phyloP scores from a whole-genome alignment of 2,888 invertebrate genomes.

The Scaptomyza reducta region DNA sequence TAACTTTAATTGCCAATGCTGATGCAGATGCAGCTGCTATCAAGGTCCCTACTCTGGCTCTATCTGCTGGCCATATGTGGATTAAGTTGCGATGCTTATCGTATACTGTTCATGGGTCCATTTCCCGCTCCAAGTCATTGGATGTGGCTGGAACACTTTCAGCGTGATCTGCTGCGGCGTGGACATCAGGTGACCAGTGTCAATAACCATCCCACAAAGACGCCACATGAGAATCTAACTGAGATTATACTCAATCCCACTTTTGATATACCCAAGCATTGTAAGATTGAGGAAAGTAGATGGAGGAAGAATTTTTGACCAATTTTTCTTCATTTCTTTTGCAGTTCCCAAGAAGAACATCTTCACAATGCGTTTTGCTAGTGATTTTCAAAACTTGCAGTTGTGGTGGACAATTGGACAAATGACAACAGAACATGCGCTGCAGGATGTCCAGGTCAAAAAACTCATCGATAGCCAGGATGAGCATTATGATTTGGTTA shows the following conservation, averaged over 20 bases:
- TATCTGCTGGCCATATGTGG: slow-evolving; percentile 36
- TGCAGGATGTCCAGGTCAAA: slow-evolving; percentile 78
- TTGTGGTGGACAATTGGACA: slow-evolving; percentile 81
- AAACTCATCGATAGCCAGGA: slow-evolving; percentile 80
- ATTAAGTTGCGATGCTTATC: slow-evolving; percentile 48
- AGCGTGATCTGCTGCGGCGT: slow-evolving; percentile 78
- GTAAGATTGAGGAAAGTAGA: slow-evolving; percentile 68
- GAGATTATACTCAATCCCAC: slow-evolving; percentile 83
- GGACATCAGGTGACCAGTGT: slow-evolving; percentile 85
- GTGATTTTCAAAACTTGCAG: slow-evolving; percentile 81
- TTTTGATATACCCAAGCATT: slow-evolving; percentile 81
- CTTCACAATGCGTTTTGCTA: slow-evolving; percentile 81
- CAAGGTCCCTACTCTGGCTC: slow-evolving; percentile 43
- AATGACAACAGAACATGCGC: slow-evolving; percentile 79
- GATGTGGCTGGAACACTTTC: slow-evolving; percentile 84
- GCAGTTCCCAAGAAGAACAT: slow-evolving; percentile 82
- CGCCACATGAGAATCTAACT: slow-evolving; percentile 83
- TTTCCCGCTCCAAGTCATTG: slow-evolving; percentile 84
- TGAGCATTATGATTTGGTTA: slow-evolving; percentile 84
- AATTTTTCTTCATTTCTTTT: not conserved
- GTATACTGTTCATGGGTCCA: slow-evolving; percentile 83
- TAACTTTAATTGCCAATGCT: slow-evolving; percentile 26
- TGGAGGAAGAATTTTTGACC: not conserved
- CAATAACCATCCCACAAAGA: slow-evolving; percentile 81
- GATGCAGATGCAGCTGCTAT: slow-evolving; percentile 64